phyloP scores from a whole-genome alignment of 2,113 vertebrate species.

The Furnarius figulus region DNA sequence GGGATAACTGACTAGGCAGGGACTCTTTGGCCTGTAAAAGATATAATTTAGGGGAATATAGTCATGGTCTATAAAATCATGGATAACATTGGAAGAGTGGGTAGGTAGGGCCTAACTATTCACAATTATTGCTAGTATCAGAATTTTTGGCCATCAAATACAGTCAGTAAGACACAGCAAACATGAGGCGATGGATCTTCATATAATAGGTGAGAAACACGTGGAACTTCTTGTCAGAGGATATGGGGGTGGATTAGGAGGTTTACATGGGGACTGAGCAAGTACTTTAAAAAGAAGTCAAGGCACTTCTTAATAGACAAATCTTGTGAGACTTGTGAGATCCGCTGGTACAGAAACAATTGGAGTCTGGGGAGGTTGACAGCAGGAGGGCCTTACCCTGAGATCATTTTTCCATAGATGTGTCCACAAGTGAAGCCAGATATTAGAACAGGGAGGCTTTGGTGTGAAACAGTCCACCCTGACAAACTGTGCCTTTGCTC shows the following conservation, averaged over 20 bases:
- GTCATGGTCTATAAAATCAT: neutral
- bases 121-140: neutral
- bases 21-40: neutral
- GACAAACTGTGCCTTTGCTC: neutral
- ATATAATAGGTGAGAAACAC: neutral
- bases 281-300: neutral
- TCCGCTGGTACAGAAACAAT: fast-evolving
- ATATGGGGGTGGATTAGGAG: neutral
- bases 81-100: neutral
- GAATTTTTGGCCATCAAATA: neutral
- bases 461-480: neutral
- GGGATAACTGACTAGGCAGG: neutral
- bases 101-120: neutral
- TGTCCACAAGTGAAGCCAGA: neutral
- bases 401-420: neutral
- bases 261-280: neutral
- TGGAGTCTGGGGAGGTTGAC: neutral
- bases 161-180: neutral
- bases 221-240: neutral
- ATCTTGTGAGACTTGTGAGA: neutral
- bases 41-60: neutral
- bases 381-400: neutral
- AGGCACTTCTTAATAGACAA: neutral
- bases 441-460: neutral
- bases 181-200: neutral